Evolutionary conservation across 2,888 invertebrate genomes (phyloP), one percentile per base, ranked within the genome.

Genomic region (Nemapogon koenigi): DNA sequence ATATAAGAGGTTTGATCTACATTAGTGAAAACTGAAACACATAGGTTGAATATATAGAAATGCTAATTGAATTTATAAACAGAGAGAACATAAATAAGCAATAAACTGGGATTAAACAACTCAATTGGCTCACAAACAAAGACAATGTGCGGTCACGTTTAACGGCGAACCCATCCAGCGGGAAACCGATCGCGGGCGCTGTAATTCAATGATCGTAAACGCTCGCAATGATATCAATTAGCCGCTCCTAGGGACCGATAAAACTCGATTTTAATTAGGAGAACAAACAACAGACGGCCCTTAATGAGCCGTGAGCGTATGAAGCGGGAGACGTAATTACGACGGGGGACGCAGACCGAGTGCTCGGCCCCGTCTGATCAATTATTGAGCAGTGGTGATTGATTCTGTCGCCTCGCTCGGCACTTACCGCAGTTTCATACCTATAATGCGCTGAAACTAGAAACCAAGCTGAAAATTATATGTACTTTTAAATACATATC

Each of bases 181-280:
- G 64, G 62, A 26, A 64, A 59, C 62, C 67, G 64, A 68, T 65
- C 66, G 66, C 59, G 65, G 64, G 67, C 60, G 59, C 52, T 62
- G 71, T 75, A 73, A 72, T 69, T 73, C 71, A 69, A 65, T 68
- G 72, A 73, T 76, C 76, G 76, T 76, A 75, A 76, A 76, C 68
- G 70, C 62, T 67, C 57, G 64, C 75, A 72, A 73, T 73, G 75
- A 73, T 76, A 75, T 73, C 76, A 76, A 76, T 76, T 76, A 76
- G 75, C 72, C 62, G 63, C 54, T 58, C 56, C 64, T 57, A 60
- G 62, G 62, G 65, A 63, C 62, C 73, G 72, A 75, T 76, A 75
- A 73, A 73, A 71, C 67, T 75, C 75, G 62, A 63, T 69, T 73
- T 75, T 76, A 76, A 76, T 76, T 76, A 76, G 72, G 68, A 72